Conservation (phyloP, 2,797 vertebrate species). For the Sebastes trivittatus region DNA sequence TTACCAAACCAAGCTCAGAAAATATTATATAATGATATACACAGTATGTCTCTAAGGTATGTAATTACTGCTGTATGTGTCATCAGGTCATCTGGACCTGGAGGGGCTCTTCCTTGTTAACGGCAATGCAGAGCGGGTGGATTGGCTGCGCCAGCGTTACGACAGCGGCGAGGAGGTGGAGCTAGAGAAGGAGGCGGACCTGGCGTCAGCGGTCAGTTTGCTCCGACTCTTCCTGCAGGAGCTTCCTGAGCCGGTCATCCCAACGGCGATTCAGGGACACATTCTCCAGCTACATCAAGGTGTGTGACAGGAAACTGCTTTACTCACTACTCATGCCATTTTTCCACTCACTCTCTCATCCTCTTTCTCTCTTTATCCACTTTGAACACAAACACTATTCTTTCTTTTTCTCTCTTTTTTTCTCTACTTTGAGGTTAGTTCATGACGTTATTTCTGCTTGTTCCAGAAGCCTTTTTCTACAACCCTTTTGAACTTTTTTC, state of each 20-base stretch:
- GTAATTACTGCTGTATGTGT: background rate
- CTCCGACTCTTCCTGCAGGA: constrained; percentile 98
- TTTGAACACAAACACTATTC: background rate
- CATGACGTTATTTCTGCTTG: background rate
- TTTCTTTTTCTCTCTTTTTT: background rate
- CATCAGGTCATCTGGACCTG: constrained; percentile 91
- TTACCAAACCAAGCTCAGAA: background rate
- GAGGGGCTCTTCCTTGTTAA: constrained; percentile 98
- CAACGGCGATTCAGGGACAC: constrained; percentile 89
- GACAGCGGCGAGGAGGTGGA: constrained; percentile 96
- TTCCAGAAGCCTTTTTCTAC: background rate
- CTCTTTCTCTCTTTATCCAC: background rate
- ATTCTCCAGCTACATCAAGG: constrained; percentile 95
- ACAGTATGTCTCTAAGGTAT: background rate
- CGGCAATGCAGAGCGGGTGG: constrained; percentile 96
- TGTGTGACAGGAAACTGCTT: constrained; percentile 55
- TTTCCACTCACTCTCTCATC: background rate
- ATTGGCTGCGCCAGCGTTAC: constrained; percentile 95
- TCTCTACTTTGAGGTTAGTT: background rate
- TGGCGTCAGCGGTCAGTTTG: constrained; percentile 96
- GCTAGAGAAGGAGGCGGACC: constrained; percentile 95
- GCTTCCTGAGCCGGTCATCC: constrained; percentile 96
- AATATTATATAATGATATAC: background rate
- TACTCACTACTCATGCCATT: background rate
- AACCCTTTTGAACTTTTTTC: background rate